Base-by-base conservation (phyloP, 2,888 invertebrate genomes). In the Taenaris catops region DNA sequence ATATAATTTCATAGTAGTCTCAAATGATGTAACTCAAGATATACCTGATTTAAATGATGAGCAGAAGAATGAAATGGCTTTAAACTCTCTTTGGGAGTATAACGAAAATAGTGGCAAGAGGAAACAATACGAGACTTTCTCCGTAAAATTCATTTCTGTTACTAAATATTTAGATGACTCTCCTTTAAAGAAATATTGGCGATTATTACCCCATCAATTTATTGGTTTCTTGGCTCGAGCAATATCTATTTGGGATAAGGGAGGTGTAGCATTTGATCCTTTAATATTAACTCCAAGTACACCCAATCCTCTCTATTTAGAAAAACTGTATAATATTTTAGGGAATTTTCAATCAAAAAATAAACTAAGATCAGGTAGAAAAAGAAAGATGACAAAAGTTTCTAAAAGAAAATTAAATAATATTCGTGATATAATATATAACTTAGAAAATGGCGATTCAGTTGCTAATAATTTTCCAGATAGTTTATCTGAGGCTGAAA, bases 191-290 rank as follows among this genome's bases (percentile, higher is more conserved):
- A 68, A 70, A 28, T 38, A 60, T 49, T 83, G 80, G 78, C 63
- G 53, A 33, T 45, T 51, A 17, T 41, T 84, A 8, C 70, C 81
- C 1, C 25, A 51, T 12, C 53, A 74, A 25, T 63, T 74, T 4
- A 51, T 74, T 32, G 63, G 63, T 20, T 81, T 84, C 51, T 51
- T 84, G 31, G 53, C 66, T 3, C 61, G 78, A 39, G 64, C 74
- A 34, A 41, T 78, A 37, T 64, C 80, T 4, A 58, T 86, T 48
- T 86, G 84, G 86, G 68, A 86, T 25, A 75, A 69, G 48, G 83
- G 83, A 20, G 86, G 86, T 1, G 63, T 86, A 32, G 68, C 73
- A 19, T 63, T 86, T 32, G 63, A 75, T 51, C 81, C 84, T 12
- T 35, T 54, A 7, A 61, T 81, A 43, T 53, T 84, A 24, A 75